Base-by-base conservation (phyloP, 92 coral and sea anemone genomes). In the Epizoanthus ramosus region DNA sequence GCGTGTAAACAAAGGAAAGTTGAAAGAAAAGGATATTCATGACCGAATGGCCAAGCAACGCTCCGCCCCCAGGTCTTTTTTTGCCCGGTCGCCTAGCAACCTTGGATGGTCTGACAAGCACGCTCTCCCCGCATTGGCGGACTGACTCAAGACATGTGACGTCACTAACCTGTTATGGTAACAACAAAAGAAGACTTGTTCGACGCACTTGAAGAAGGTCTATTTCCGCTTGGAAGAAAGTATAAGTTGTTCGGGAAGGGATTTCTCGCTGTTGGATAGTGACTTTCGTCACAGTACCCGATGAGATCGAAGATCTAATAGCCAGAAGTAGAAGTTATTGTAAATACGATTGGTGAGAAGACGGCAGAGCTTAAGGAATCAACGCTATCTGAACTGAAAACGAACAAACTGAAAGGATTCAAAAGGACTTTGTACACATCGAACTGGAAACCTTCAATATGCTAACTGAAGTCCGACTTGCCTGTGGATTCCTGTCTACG, bases 391-490 rank as follows among this genome's bases (percentile, higher is more conserved):
- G 53, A 6, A 72, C 28, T 8, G 18, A 70, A 37, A 37, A 73
- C 53, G 22, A 41, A 71, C 68, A 56, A 71, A 83, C 23, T 43
- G 57, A 23, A 33, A 28, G 64, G 54, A 28, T 39, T 68, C 45
- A 63, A 63, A 54, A 60, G 68, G 54, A 68, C 60, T 72, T 58
- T 43, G 70, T 50, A 19, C 12, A 19, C 67, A 12, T 23, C 73
- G 50, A 68, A 35, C 57, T 54, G 60, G 61, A 75, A 43, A 64
- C 73, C 79, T 79, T 67, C 63, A 74, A 86, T 66, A 97, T 97
- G 99, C 91, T 92, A 71, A 88, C 88, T 54, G 99, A 97, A 87
- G 93, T 97, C 68, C 89, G 88, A 41, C 91, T 92, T 57, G 99
- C 99, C 5, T 97, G 99, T 89, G 91, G 93, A 70, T 97, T 97